phyloP scores from a whole-genome alignment of 2,113 vertebrate species.

The Catharus fuscescens region DNA sequence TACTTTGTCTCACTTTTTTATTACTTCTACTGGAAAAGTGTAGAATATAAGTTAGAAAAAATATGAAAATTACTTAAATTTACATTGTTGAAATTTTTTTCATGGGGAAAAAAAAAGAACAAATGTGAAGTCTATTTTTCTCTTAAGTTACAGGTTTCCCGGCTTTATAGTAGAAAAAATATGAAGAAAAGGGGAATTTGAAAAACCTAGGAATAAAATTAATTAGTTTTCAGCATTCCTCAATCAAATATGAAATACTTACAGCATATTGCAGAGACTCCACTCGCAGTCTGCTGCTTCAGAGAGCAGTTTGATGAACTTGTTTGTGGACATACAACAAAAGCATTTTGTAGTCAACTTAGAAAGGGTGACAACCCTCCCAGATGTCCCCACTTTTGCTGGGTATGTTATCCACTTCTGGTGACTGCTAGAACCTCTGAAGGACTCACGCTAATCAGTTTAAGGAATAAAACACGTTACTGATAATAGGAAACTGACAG shows the following conservation, averaged over 20 bases:
- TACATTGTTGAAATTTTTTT: not conserved
- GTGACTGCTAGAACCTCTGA: not conserved
- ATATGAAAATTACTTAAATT: not conserved
- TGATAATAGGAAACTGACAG: not conserved
- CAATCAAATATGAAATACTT: not conserved
- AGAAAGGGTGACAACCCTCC: not conserved
- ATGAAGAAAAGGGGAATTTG: not conserved
- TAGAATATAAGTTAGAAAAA: not conserved
- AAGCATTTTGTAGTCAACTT: not conserved
- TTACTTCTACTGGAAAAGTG: not conserved
- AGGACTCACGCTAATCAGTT: not conserved
- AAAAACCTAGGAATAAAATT: not conserved
- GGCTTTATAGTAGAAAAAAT: not conserved
- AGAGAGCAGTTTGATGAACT: accelerated
- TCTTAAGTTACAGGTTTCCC: not conserved
- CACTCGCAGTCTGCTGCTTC: not conserved
- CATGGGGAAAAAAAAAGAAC: not conserved
- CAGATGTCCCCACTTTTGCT: too few species aligned
- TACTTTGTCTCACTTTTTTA: not conserved
- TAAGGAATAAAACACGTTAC: not conserved
- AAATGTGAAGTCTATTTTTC: not conserved
- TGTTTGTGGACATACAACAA: not conserved
- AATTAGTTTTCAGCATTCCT: not conserved
- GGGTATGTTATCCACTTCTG: not conserved
- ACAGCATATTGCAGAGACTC: accelerated